These are phyloP conservation scores for Lerema accius DNA, from an alignment of 1,140 invertebrate genomes.

Conservation along the genomic window DNA sequence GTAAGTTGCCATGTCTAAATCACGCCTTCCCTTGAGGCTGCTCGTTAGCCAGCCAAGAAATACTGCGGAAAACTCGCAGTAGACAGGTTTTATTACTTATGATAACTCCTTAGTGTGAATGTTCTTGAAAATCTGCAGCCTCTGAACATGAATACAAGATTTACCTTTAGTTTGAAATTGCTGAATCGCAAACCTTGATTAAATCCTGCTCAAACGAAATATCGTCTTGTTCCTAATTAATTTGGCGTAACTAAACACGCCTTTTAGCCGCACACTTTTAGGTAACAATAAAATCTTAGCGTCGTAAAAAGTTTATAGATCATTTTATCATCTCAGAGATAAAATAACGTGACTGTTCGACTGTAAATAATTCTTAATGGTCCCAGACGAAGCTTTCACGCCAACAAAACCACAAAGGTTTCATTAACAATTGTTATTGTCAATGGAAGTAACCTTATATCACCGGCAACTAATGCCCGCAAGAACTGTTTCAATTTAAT, in stretches of 20 bases:
- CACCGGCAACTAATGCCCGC: conserved; percentile 4
- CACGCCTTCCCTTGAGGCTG: too few relatives aligned
- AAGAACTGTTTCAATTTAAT: conserved; percentile 49
- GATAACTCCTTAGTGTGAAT: too few relatives aligned
- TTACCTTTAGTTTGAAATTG: background rate
- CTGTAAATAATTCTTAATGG: background rate
- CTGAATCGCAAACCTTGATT: conserved; percentile 5
- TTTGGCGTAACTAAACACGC: conserved; percentile 9
- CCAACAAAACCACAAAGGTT: background rate
- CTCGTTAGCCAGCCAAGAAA: too few relatives aligned
- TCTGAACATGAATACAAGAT: too few relatives aligned
- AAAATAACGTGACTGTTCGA: background rate
- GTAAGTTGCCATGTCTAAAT: too few relatives aligned
- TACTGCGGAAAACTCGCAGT: too few relatives aligned
- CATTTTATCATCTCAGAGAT: background rate
- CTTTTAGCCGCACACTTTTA: background rate
- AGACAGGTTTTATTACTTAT: too few relatives aligned
- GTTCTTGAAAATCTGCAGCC: too few relatives aligned
- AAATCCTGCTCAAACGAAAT: conserved; percentile 1
- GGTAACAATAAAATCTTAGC: background rate
- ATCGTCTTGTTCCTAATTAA: conserved; percentile 6
- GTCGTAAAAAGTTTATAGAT: conserved; percentile 5
- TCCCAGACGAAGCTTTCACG: background rate
- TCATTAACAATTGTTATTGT: conserved; percentile 5
- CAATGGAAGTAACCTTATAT: conserved; percentile 16